A percentile compares a stretch with the other conserved stretches of the same genome.
These are phyloP conservation scores for Chrysomela aeneicollis DNA, from an alignment of 2,888 invertebrate genomes.

Conservation along the genomic window DNA sequence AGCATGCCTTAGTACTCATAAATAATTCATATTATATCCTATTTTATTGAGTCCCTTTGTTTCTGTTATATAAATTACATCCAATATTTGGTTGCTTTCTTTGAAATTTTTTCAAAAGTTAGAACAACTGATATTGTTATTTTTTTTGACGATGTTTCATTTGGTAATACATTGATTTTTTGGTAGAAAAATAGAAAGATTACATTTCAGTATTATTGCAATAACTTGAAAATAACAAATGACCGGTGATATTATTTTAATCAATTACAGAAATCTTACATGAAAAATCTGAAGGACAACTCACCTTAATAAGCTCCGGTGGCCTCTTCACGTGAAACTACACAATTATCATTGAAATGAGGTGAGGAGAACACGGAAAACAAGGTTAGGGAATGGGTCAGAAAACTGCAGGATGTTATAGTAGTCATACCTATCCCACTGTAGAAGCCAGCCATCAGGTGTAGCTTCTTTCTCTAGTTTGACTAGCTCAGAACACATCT, in stretches of 20 bases:
- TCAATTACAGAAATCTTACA: background rate
- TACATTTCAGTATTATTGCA: too few relatives aligned
- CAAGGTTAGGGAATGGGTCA: background rate
- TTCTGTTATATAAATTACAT: too few relatives aligned
- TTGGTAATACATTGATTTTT: too few relatives aligned
- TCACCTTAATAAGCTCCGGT: slow-evolving; percentile 6
- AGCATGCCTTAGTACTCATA: too few relatives aligned
- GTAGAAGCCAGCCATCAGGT: slow-evolving; percentile 73
- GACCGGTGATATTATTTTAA: background rate
- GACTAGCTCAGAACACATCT: slow-evolving; percentile 67
- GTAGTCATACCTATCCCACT: slow-evolving; percentile 76
- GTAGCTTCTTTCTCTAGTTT: slow-evolving; percentile 72
- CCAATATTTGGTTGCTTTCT: too few relatives aligned
- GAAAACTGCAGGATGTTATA: slow-evolving; percentile 24
- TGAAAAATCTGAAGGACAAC: slow-evolving; percentile 3
- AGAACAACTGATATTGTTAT: too few relatives aligned
- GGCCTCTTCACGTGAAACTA: slow-evolving; percentile 11
- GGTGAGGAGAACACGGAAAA: background rate
- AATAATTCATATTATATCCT: too few relatives aligned
- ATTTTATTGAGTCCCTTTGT: too few relatives aligned
- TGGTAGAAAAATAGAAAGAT: too few relatives aligned
- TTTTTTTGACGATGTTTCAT: too few relatives aligned
- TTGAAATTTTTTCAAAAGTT: too few relatives aligned
- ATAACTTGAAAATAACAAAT: too few relatives aligned
- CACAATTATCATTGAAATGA: slow-evolving; percentile 6